Evolutionary conservation across 2,113 vertebrate genomes (phyloP).

Genomic region (Oreochromis spilurus): DNA sequence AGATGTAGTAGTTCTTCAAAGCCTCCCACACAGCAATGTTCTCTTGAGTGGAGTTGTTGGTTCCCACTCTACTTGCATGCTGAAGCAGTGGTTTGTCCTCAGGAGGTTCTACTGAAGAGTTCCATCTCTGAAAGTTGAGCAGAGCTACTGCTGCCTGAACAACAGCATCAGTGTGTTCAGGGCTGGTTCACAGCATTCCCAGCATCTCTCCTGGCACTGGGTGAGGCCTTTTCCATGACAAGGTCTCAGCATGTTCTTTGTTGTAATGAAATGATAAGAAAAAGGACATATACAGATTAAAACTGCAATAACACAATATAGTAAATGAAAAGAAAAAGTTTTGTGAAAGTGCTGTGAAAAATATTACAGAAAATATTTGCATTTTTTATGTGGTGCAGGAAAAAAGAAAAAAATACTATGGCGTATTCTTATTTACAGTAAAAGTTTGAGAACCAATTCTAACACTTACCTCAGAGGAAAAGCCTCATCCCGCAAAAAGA

Average conservation of each 20-base stretch:
- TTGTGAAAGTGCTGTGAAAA: neutral
- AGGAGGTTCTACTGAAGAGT: neutral
- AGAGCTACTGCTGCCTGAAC: neutral
- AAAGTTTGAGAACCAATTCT: neutral
- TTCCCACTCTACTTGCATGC: neutral
- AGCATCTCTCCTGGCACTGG: neutral
- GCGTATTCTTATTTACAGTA: neutral
- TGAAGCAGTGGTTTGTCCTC: neutral
- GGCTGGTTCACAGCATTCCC: neutral
- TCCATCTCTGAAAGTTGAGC: neutral
- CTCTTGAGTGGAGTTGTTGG: neutral
- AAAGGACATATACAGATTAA: neutral
- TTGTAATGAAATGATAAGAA: neutral
- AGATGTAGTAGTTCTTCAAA: neutral
- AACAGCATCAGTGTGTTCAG: neutral
- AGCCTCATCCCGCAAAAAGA: neutral
- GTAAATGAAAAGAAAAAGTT: neutral
- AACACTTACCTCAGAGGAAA: neutral
- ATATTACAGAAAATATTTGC: neutral
- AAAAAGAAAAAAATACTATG: neutral
- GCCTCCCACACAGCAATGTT: neutral
- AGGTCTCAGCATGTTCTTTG: neutral
- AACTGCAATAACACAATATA: neutral
- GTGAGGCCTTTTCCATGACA: accelerated
- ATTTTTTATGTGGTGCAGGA: neutral